phyloP scores from a whole-genome alignment of 2,888 invertebrate genomes.

The Altica lythri region DNA sequence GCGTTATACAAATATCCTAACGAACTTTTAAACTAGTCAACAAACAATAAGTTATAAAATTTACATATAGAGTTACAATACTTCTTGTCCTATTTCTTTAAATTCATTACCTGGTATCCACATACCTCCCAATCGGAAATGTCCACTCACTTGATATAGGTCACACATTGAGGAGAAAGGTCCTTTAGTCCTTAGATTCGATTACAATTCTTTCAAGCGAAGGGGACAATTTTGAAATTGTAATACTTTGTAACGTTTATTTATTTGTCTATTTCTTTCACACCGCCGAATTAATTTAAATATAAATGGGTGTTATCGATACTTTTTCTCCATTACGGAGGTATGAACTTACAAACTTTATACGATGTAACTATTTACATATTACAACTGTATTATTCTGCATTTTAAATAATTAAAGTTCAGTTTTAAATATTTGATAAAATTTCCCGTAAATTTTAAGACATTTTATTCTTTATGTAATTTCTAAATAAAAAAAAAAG shows the following conservation, averaged over 20 bases:
- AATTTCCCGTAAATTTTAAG: no score
- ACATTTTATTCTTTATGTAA: no score
- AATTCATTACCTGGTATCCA: conserved; percentile 36
- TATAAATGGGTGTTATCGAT: conserved; percentile 29
- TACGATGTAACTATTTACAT: no score
- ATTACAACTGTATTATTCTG: no score
- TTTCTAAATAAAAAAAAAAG: no score
- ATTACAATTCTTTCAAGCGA: conserved; percentile 42
- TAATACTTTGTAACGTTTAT: conserved; percentile 19
- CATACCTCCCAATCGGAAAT: conserved; percentile 51
- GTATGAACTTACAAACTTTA: no score
- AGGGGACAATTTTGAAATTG: conserved; percentile 19
- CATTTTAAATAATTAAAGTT: no score
- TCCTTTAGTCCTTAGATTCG: conserved; percentile 40
- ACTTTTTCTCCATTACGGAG: no score
- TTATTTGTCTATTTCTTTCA: conserved; percentile 15
- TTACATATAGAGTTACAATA: conserved; percentile 45
- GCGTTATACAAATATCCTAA: conserved; percentile 32
- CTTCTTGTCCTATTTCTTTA: conserved; percentile 40
- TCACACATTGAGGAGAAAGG: conserved; percentile 49
- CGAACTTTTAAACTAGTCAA: conserved; percentile 39
- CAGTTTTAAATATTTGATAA: no score
- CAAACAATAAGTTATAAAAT: conserved; percentile 46
- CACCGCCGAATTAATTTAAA: conserved; percentile 23
- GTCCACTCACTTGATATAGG: conserved; percentile 53